These are phyloP conservation scores for Hiodon tergisus DNA, from an alignment of 2,113 vertebrate species.

Conservation along the genomic window DNA sequence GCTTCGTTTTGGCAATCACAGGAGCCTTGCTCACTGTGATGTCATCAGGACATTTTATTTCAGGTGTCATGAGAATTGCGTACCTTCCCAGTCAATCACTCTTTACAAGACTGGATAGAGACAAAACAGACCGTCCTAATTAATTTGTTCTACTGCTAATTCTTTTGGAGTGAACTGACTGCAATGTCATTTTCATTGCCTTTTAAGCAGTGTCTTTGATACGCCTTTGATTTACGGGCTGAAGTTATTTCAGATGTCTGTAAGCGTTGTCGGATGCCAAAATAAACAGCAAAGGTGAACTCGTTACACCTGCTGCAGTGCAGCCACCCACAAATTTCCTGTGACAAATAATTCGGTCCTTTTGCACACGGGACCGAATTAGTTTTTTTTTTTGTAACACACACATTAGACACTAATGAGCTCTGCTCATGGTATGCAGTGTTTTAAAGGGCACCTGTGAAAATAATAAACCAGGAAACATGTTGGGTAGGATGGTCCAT, in stretches of 20 bases:
- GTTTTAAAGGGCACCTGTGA: constrained; percentile 13
- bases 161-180: background rate
- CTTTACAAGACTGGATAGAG: background rate
- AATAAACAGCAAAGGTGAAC: background rate
- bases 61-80: constrained; percentile 1
- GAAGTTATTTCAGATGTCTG: background rate
- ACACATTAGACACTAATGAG: constrained; percentile 1
- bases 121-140: background rate
- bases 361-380: background rate
- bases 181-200: background rate
- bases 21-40: background rate
- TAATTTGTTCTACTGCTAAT: background rate
- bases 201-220: too few species aligned
- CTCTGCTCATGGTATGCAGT: background rate
- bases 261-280: background rate
- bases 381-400: background rate
- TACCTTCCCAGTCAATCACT: background rate
- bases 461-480: background rate
- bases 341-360: background rate
- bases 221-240: background rate
- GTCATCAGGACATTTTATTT: background rate
- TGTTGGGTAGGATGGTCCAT: background rate
- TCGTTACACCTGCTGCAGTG: background rate
- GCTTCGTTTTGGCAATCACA: background rate
- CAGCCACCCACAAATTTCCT: background rate